Conservation (phyloP, 1,140 invertebrate species). For the Listronotus bonariensis region DNA sequence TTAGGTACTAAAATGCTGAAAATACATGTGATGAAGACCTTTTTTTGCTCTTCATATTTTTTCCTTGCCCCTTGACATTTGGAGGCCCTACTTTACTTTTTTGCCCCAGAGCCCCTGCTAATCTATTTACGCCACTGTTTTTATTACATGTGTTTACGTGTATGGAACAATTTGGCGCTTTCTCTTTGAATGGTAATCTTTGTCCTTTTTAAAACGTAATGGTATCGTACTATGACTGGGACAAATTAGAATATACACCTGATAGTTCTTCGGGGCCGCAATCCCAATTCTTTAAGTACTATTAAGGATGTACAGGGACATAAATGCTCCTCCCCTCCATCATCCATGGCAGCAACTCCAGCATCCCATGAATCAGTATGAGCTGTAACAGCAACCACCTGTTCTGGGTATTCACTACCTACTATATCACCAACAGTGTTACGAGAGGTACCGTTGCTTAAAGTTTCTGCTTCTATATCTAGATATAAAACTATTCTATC, state of each 20-base stretch:
- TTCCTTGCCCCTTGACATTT: no score
- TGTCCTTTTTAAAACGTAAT: no score
- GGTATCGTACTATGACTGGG: no score
- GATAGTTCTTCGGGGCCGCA: slow-evolving; percentile 75
- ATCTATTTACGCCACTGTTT: no score
- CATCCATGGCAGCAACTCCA: slow-evolving; percentile 85
- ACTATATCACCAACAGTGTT: slow-evolving; percentile 75
- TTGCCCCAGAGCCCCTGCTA: no score
- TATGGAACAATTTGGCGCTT: no score
- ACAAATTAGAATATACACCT: slow-evolving; percentile 56
- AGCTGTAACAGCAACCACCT: slow-evolving; percentile 80
- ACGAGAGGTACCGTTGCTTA: slow-evolving; percentile 57
- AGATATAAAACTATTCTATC: slow-evolving; percentile 58
- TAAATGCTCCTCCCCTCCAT: slow-evolving; percentile 80
- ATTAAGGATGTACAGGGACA: slow-evolving; percentile 72
- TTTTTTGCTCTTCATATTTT: no score
- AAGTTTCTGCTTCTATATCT: slow-evolving; percentile 49
- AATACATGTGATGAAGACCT: no score
- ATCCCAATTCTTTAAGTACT: slow-evolving; percentile 68
- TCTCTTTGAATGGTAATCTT: no score
- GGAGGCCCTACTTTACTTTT: no score
- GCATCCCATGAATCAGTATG: slow-evolving; percentile 90
- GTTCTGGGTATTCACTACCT: slow-evolving; percentile 62
- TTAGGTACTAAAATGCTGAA: no score
- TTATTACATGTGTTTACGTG: no score